Conservation (phyloP, 2,797 vertebrate genomes). For the Decapterus maruadsi region DNA sequence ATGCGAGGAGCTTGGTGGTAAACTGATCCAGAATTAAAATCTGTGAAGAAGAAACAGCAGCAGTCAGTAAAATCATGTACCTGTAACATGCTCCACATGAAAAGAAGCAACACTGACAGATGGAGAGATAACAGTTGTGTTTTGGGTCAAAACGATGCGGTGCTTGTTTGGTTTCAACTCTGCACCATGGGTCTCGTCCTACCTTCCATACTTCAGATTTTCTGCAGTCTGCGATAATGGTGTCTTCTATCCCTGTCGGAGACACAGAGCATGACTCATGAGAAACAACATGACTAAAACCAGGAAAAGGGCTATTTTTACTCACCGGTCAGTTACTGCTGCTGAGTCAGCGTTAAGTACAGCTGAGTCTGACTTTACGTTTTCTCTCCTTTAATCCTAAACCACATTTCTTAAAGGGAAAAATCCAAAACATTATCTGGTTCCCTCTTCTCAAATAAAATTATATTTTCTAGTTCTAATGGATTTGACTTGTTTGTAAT, state of each 20-base stretch:
- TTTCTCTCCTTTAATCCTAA: neutral
- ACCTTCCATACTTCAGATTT: slow-evolving; percentile 97
- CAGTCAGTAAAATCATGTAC: neutral
- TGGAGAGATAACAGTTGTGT: neutral
- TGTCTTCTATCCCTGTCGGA: slow-evolving; percentile 89
- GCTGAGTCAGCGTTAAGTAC: neutral
- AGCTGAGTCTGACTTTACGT: neutral
- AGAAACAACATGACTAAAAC: slow-evolving; percentile 13
- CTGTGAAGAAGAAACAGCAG: slow-evolving; percentile 74
- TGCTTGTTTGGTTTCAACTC: neutral
- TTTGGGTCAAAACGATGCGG: neutral
- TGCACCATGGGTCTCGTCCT: slow-evolving; percentile 33
- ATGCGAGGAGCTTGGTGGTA: slow-evolving; percentile 93
- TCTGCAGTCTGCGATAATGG: slow-evolving; percentile 91
- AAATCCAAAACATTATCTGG: too few relatives aligned
- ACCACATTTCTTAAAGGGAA: neutral
- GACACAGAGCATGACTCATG: slow-evolving; percentile 26
- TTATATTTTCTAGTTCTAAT: neutral
- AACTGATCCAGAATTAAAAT: slow-evolving; percentile 95
- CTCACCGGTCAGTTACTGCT: too few relatives aligned
- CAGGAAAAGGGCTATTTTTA: neutral
- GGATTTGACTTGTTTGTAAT: neutral
- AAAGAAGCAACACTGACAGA: neutral
- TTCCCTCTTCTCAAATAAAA: too few relatives aligned
- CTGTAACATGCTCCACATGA: neutral